Base-by-base conservation (phyloP, 2,888 invertebrate genomes). In the Phalera bucephala region DNA sequence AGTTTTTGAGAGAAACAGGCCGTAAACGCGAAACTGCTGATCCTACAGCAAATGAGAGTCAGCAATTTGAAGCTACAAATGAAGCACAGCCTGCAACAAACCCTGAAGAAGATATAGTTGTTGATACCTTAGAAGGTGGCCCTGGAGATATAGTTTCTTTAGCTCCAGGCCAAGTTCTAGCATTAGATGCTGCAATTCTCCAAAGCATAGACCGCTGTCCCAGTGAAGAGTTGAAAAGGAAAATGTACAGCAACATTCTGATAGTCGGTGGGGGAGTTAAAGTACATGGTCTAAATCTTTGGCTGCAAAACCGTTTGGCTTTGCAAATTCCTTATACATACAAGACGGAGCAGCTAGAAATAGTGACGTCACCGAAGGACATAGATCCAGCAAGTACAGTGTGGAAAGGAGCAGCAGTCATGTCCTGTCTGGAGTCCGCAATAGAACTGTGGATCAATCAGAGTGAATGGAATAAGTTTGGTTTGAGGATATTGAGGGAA, bases 321-420 rank as follows among this genome's bases (percentile, higher is more conserved):
- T 87, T 96, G 36, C 96, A 97, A 77, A 95, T 96, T 57, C 96
- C 96, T 0, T 93, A 94, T 57, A 90, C 93, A 54, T 95, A 94
- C 65, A 91, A 95, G 73, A 92, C 94, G 88, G 95, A 96, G 67
- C 94, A 95, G 82, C 80, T 96, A 59, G 98, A 98, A 75, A 96
- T 98, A 36, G 95, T 97, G 27, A 96, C 95, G 0, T 94, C 95
- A 46, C 96, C 96, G 0, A 96, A 97, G 77, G 98, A 98, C 63
- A 95, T 97, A 91, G 97, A 98, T 77, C 95, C 97, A 0, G 93
- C 95, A 1, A 94, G 96, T 88, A 95, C 96, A 0, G 93, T 95
- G 0, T 98, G 98, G 98, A 98, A 98, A 76, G 98, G 98, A 0
- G 98, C 97, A 0, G 95, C 97, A 0, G 95, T 98, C 6, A 93